phyloP scores from a whole-genome alignment of 2,113 vertebrate genomes.

The Fukomys damarensis region DNA sequence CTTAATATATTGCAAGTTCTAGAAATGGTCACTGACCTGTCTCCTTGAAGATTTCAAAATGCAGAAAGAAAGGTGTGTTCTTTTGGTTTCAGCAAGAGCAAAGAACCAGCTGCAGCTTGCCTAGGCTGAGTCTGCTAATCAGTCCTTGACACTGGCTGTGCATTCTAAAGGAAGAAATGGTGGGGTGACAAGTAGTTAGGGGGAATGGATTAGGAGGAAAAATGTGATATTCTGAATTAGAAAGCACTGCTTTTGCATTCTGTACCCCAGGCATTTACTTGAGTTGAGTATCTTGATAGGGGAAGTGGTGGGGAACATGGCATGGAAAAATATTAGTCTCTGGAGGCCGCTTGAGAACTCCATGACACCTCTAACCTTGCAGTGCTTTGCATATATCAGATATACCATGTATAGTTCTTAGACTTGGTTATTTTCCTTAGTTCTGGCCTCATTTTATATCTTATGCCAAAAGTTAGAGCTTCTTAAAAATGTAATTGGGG shows the following conservation, averaged over 20 bases:
- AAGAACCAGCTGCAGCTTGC: conserved; percentile 68
- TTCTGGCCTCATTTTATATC: neutral
- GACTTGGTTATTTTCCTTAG: neutral
- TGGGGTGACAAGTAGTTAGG: conserved; percentile 22
- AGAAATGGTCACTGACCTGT: conserved; percentile 49
- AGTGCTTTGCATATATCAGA: neutral
- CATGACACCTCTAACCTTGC: neutral
- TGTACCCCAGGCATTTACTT: neutral
- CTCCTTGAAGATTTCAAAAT: conserved; percentile 52
- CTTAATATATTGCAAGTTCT: neutral
- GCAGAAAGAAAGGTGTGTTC: conserved; percentile 56
- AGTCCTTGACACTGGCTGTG: conserved; percentile 52
- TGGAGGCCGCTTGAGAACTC: neutral
- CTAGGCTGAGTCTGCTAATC: conserved; percentile 31
- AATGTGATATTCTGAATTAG: neutral
- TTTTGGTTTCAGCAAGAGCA: conserved; percentile 37
- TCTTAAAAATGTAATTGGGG: neutral
- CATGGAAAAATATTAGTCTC: neutral
- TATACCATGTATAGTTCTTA: neutral
- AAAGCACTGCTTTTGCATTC: neutral
- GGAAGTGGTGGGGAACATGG: neutral
- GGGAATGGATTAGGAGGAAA: conserved; percentile 34
- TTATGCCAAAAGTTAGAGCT: neutral
- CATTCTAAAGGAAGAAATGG: conserved; percentile 58
- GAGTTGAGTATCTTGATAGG: neutral